Evolutionary conservation across 2,113 vertebrate genomes (phyloP), one percentile per base, ranked within the genome.

Genomic region (Anhinga anhinga): DNA sequence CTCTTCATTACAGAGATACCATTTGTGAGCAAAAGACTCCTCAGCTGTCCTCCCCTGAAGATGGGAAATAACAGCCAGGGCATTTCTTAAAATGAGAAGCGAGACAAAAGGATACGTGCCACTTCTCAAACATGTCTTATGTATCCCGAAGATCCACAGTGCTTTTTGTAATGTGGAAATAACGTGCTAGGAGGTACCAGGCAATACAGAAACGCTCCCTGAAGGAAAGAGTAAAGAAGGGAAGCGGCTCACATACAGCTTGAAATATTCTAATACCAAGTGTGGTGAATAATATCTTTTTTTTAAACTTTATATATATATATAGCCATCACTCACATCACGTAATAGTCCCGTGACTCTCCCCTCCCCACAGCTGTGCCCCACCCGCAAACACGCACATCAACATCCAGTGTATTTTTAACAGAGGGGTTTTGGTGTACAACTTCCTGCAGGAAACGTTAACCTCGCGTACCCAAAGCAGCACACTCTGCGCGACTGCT

Each of bases 391-490:
- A 67, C 76, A 50, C 0, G 1, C 50, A 56, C 62, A n/a, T 7
- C 62, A 61, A 18, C 81, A 44, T 16, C 80, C 44, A 29, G 40
- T 5, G 59, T 84, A 11, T 93, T 89, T 88, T 81, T 55, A 59
- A 10, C 73, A 70, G 71, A 30, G 0, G 27, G 44, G 56, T 25
- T 88, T 44, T 34, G 79, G 23, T 58, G 0, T 23, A 53, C 42
- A 42, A 4, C 59, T 91, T 93, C 77, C 90, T 53, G 4, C 87
- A 71, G 94, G 81, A 95, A 92, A 27, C 1, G 0, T 34, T 26
- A 30, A 30, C 76, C 55, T 47, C 9, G 0, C 1, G 1, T 27
- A 21, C 59, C 21, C 18, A 7, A 10, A 79, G 44, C 53, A 2
- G 49, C 32, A 3, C 19, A 0, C 34, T 36, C 26, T 5, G 19